These are phyloP conservation scores for Xanthorhoe designata DNA, from an alignment of 2,888 invertebrate genomes.

Conservation along the genomic window DNA sequence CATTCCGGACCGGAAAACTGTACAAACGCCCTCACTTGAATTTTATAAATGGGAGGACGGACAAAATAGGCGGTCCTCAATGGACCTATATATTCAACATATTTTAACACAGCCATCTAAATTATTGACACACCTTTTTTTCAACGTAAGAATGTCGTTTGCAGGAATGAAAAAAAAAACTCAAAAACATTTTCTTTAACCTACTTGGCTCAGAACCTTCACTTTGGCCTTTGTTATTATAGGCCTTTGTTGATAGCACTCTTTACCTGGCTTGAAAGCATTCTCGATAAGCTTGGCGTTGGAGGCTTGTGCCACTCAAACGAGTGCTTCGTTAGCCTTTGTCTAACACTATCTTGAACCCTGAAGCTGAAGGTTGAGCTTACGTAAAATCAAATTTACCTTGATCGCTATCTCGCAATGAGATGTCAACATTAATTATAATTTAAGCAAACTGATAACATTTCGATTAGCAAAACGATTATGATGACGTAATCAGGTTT, in stretches of 20 bases:
- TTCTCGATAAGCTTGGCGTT: conserved; percentile 57
- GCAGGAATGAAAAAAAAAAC: neutral
- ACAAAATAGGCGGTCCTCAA: too few relatives aligned
- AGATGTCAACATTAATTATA: conserved; percentile 4
- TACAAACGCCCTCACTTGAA: too few relatives aligned
- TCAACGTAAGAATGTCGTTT: neutral
- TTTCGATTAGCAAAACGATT: conserved; percentile 12
- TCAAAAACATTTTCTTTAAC: conserved; percentile 11
- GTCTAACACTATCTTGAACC: conserved; percentile 23
- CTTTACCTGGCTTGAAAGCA: conserved; percentile 65
- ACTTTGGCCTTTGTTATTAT: conserved; percentile 62
- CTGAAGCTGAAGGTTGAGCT: conserved; percentile 7
- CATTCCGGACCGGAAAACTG: too few relatives aligned
- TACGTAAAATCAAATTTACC: conserved; percentile 9
- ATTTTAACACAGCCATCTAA: too few relatives aligned
- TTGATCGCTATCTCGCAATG: conserved; percentile 1
- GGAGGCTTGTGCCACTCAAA: conserved; percentile 36
- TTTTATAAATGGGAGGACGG: too few relatives aligned
- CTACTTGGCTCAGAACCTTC: conserved; percentile 44
- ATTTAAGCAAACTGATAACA: conserved; percentile 4
- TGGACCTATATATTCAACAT: too few relatives aligned
- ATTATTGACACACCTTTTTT: too few relatives aligned
- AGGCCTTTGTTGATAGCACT: conserved; percentile 61
- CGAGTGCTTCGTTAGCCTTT: conserved; percentile 34
- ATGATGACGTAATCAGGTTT: neutral